Base-by-base conservation (phyloP, 2,797 vertebrate genomes). In the Psittacula derbiana region DNA sequence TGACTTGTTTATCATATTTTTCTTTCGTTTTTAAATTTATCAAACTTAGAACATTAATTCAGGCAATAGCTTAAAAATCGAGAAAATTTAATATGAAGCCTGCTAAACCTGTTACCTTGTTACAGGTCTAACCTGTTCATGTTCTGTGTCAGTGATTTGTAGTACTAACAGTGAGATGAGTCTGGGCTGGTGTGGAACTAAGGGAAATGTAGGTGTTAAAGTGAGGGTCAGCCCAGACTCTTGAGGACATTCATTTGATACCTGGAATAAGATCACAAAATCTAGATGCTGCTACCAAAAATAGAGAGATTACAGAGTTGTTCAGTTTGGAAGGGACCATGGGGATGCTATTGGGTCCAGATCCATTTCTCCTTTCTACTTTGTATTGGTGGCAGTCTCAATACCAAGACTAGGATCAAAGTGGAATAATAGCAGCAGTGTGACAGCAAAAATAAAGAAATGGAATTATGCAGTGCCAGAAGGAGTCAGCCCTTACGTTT, bases 401-500 rank as follows among this genome's bases (percentile, higher is more conserved):
- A 60, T 72, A 84, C 91, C 67, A 87, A 90, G 88, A 57, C 53
- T 83, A 8, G 38, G 69, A 85, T 96, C 8, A 24, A 72, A 86
- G 96, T 61, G 90, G 85, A 62, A 58, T 14, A 7, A 55, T 15
- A 86, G 72, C 55, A 92, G 47, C 69, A 61, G 53, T 44, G 88
- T 60, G 50, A 78, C 95, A 92, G 86, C 82, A 64, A 95, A 36
- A 94, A 94, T 90, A 40, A 75, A 65, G 64, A 84, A 90, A 38
- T 8, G n/a, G 46, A 73, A 19, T 46, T 17, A 44, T 38, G 18
- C 47, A 40, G 66, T 85, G 41, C 65, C 57, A 31, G 70, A 69
- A 41, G 62, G 85, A 93, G 80, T 66, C 40, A 28, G 53, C 86
- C 76, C 38, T 85, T 83, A 31, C 4, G 36, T 78, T 85, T 80